Base-by-base conservation (phyloP, 2,113 vertebrate species). In the Rhodinocichla rosea region DNA sequence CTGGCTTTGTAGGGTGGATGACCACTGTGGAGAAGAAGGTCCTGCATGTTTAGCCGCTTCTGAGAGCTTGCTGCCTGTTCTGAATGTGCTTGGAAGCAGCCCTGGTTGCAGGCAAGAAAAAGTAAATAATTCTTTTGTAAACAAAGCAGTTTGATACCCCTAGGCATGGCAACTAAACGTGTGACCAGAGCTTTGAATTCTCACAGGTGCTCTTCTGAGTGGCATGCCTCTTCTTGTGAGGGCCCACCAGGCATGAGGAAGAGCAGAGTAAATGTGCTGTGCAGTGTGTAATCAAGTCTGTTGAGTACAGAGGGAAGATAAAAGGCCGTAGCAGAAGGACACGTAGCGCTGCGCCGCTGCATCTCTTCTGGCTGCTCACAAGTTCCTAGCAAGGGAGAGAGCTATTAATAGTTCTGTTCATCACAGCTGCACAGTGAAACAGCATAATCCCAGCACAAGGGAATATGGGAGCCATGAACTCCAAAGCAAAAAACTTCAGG, bases 351-450 rank as follows among this genome's bases (percentile, higher is more conserved):
- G 47, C 1, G 0, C 70, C 0, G 6, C 74, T 59, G 79, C 11
- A 2, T 37, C 33, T 83, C 79, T 82, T 39, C 71, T 70, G 42
- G 55, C 69, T 93, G 24, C 10, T 79, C 68, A 19, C 57, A 57
- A 76, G 85, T 50, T 84, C 65, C 77, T 84, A 50, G 47, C 5
- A 52, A 89, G 84, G 68, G 76, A 96, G 76, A 0, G 7, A 87
- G 94, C 88, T 95, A 92, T 93, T 82, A 96, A 87, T 87, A 93
- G 87, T n/a, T 24, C 87, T 83, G 57, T 65, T 94, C 75, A 83
- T 59, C 77, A 68, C 30, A 8, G 77, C 78, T 79, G 83, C 67
- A 75, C 89, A 56, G 69, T 45, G 57, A 93, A 95, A 95, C 37
- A 77, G 53, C 79, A 81, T 64, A 92, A 71, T 53, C 71, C 60